Base-by-base conservation (phyloP, 2,888 invertebrate species). In the Ormyrus thymus region DNA sequence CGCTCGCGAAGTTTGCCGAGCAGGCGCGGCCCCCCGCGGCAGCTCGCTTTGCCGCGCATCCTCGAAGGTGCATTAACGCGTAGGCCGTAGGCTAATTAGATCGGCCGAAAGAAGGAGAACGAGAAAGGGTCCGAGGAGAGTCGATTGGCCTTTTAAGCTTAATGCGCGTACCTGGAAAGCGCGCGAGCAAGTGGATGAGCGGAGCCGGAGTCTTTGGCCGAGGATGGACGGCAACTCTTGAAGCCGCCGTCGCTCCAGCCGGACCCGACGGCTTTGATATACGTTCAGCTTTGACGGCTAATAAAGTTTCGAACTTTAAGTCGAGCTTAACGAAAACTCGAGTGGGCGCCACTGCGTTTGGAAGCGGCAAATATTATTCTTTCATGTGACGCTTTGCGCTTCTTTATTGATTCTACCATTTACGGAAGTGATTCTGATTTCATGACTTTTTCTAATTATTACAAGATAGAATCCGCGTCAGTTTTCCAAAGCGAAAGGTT, bases 21-120 rank as follows among this genome's bases (percentile, higher is more conserved):
- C 48, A 9, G 53, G 11, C 5, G 15, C 65, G 45, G 6, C 45
- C 61, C 61, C 7, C 45, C 48, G n/a, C 43, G 11, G n/a, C 46
- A 15, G 13, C 62, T 45, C 62, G 29, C 43, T 59, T 10, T 45
- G n/a, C 62, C 46, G 46, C 29, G 74, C 66, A 74, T 74, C 29
- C 29, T 29, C 66, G 66, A 65, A 66, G 66, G 56, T 74, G 74
- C 74, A 74, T 74, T 74, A 74, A 58, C 45, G 15, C 29, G 6
- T 29, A 13, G 59, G 10, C 46, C 29, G 29, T 29, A 29, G 29
- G 29, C 29, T 29, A 29, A 29, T 29, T 29, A 29, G 55, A 5
- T 53, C 11, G 46, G 4, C 5, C 7, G 46, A n/a, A 45, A 29
- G 15, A 15, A 13, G 9, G 64, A 29, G 29, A 50, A 10, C 6